Evolutionary conservation across 2,888 invertebrate species (phyloP).

Genomic region (Neoscelio sp.): DNA sequence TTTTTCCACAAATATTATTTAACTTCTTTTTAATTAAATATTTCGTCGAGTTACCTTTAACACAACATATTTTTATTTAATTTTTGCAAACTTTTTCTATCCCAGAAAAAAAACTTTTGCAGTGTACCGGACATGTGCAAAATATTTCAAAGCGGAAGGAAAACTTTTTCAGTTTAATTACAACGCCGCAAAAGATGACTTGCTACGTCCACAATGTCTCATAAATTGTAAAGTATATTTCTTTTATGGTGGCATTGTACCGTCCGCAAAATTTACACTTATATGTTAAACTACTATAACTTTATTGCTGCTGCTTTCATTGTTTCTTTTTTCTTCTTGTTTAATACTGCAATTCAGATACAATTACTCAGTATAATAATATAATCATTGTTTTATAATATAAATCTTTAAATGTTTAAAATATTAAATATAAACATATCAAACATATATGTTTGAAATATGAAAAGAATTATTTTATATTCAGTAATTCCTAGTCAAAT

Average conservation of each 20-base stretch:
- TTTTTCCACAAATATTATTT: conserved; percentile 8
- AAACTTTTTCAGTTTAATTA: conserved; percentile 52
- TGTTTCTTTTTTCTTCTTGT: too few relatives aligned
- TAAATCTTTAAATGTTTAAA: too few relatives aligned
- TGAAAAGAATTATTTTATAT: too few relatives aligned
- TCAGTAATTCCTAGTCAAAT: too few relatives aligned
- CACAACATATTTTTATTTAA: conserved; percentile 25
- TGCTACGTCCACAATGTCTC: conserved; percentile 25
- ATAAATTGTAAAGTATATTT: conserved; percentile 46
- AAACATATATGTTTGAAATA: too few relatives aligned
- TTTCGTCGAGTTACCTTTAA: conserved; percentile 11
- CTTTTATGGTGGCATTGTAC: conserved; percentile 5
- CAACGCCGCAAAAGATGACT: conserved; percentile 20
- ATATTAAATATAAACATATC: too few relatives aligned
- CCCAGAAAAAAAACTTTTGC: conserved; percentile 41
- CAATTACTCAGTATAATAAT: too few relatives aligned
- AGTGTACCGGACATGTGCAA: conserved; percentile 26
- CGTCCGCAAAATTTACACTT: background rate
- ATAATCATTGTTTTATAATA: too few relatives aligned
- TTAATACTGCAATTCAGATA: too few relatives aligned
- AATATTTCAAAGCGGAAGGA: conserved; percentile 38
- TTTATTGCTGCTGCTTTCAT: too few relatives aligned
- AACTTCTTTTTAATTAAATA: conserved; percentile 25
- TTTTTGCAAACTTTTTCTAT: conserved; percentile 35
- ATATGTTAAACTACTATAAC: conserved; percentile 1